Conservation (phyloP, 2,888 invertebrate species). For the Lasioglossum villosulum region DNA sequence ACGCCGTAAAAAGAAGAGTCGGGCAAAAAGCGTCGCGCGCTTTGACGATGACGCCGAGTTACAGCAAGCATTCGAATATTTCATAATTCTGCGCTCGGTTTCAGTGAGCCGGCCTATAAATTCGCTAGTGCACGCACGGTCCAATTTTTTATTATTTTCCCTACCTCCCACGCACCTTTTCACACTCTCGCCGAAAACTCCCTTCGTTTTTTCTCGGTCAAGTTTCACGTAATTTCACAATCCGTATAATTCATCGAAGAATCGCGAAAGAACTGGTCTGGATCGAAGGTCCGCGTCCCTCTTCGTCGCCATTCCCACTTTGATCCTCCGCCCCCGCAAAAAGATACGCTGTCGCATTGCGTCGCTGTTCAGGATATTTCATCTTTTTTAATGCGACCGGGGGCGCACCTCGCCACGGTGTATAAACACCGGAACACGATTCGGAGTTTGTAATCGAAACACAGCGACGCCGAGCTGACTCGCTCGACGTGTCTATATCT, state of each 20-base stretch:
- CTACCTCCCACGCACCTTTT: not conserved
- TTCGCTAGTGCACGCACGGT: constrained; percentile 28
- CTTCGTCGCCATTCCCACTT: not conserved
- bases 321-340: not conserved
- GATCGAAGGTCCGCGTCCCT: not conserved
- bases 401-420: not conserved
- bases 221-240: constrained; percentile 62
- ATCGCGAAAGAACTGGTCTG: constrained; percentile 34
- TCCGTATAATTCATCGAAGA: constrained; percentile 57
- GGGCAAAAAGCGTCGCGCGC: constrained; percentile 18
- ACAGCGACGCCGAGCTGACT: not conserved
- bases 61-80: constrained; percentile 59
- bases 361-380: constrained; percentile 8
- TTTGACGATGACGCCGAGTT: constrained; percentile 59
- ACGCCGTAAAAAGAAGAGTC: constrained; percentile 22
- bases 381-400: constrained; percentile 7
- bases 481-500: not conserved
- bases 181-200: not conserved
- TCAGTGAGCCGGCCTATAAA: constrained; percentile 59
- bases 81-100: constrained; percentile 65
- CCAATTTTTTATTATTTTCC: constrained; percentile 14
- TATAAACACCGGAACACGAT: constrained; percentile 9
- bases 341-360: not conserved
- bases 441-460: constrained; percentile 8
- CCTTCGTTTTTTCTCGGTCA: not conserved